A percentile compares a stretch with the other conserved stretches of the same genome.
Conservation (phyloP, 2,113 vertebrate species). For the Lophochroa leadbeateri region DNA sequence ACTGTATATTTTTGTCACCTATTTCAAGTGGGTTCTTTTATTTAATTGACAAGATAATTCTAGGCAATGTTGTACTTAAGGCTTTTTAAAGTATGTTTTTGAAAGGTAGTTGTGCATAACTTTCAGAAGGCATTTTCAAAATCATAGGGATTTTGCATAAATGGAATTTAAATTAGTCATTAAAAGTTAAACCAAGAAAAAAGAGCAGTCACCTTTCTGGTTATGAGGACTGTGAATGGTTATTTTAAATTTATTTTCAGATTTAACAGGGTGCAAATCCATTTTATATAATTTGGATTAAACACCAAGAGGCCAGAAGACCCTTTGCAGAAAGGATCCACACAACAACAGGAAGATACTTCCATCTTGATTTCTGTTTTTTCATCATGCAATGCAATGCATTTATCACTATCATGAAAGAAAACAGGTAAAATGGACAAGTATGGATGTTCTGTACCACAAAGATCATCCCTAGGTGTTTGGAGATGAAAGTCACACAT, state of each 20-base stretch:
- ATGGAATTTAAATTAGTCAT: constrained; percentile 45
- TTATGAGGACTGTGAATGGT: neutral
- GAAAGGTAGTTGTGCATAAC: neutral
- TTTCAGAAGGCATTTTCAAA: constrained; percentile 29
- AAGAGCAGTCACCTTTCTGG: neutral
- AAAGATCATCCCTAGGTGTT: neutral
- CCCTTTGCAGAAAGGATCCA: neutral
- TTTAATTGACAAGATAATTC: constrained; percentile 59
- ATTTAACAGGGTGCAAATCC: neutral
- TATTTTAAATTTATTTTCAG: neutral
- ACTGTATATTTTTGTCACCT: neutral
- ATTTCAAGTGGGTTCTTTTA: constrained; percentile 19
- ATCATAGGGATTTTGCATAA: constrained; percentile 10
- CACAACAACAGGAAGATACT: neutral
- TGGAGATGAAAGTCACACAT: neutral
- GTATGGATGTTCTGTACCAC: neutral
- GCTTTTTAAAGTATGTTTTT: neutral
- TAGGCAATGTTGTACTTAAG: neutral
- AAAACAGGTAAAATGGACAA: neutral
- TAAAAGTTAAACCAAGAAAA: constrained; percentile 6
- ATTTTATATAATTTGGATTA: neutral
- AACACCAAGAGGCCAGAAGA: neutral
- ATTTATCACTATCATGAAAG: neutral
- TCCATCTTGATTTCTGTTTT: neutral
- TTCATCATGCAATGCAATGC: neutral